Percentiles rank a stretch among this genome's conserved stretches.
Conservation (phyloP, 2,113 vertebrate genomes). For the Sander vitreus region DNA sequence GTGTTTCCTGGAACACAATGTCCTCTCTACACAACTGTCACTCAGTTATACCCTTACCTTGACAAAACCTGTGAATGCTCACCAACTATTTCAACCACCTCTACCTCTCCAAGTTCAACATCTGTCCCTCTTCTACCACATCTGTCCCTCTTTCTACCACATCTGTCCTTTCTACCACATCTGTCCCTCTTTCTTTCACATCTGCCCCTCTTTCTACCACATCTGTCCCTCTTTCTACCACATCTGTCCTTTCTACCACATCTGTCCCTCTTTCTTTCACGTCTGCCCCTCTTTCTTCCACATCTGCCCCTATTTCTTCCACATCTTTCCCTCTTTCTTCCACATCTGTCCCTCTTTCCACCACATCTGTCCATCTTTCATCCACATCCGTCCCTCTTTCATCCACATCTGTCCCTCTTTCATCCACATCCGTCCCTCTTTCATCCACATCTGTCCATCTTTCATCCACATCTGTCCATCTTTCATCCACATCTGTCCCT, state of each 20-base stretch:
- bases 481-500: neutral
- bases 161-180: neutral
- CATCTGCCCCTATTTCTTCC: neutral
- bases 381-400: neutral
- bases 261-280: neutral
- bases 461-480: neutral
- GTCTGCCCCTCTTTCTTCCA: neutral
- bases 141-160: neutral
- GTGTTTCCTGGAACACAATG: slow-evolving; percentile 29
- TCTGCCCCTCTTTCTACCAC: neutral
- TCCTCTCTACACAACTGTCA: slow-evolving; percentile 1
- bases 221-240: neutral
- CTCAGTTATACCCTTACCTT: neutral
- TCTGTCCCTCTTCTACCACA: neutral
- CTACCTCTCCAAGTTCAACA: neutral
- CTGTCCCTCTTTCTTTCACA: fast-evolving
- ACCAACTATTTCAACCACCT: neutral
- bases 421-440: neutral
- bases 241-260: neutral
- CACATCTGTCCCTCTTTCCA: neutral
- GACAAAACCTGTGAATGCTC: neutral
- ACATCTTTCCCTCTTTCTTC: neutral
- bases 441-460: neutral
- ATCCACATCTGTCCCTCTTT: neutral
- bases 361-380: neutral